phyloP scores from a whole-genome alignment of 2,113 vertebrate species.

The Mellivora capensis region DNA sequence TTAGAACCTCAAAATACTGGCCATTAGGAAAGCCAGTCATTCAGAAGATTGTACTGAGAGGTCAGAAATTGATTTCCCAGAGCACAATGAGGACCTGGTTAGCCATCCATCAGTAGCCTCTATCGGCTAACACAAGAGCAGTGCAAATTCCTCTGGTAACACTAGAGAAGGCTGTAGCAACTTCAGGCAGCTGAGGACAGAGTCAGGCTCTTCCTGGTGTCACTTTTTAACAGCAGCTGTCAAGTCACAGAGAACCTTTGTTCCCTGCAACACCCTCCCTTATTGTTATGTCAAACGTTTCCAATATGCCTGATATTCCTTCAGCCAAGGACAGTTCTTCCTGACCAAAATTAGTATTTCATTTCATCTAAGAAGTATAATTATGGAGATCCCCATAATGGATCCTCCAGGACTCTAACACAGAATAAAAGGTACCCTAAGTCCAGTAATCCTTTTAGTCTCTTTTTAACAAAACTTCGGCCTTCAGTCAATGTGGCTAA shows the following conservation, averaged over 20 bases:
- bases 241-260: constrained; percentile 72
- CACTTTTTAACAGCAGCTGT: constrained; percentile 69
- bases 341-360: not conserved
- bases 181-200: constrained; percentile 65
- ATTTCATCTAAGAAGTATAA: not conserved
- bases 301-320: constrained; percentile 8
- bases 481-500: not conserved
- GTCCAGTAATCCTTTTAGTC: not conserved
- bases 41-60: not conserved
- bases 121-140: not conserved
- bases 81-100: not conserved
- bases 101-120: not conserved
- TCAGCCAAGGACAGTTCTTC: not conserved
- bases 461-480: constrained; percentile 16
- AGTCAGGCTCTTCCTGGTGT: constrained; percentile 13
- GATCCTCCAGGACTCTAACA: not conserved
- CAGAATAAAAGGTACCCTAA: constrained; percentile 34
- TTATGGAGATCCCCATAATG: not conserved
- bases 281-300: constrained; percentile 56
- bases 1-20: not conserved
- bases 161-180: constrained; percentile 34
- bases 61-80: not conserved
- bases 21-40: not conserved
- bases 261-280: constrained; percentile 57
- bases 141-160: constrained; percentile 58